Conservation (phyloP, 2,113 vertebrate genomes). For the Eulemur macaco region DNA sequence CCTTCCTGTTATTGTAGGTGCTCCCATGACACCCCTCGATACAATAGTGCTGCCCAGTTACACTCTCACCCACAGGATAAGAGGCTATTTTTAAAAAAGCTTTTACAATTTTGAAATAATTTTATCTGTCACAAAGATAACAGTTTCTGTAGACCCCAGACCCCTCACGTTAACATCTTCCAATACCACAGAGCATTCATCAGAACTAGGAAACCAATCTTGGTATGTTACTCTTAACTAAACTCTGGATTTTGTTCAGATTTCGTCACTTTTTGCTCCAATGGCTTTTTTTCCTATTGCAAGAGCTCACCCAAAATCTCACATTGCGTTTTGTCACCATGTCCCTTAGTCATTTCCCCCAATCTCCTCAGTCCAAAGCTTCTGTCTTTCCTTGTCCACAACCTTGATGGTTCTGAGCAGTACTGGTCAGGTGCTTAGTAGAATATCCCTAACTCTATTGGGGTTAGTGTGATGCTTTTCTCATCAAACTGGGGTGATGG, state of each 20-base stretch:
- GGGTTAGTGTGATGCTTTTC: not conserved
- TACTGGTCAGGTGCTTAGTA: accelerated
- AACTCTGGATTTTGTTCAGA: no score
- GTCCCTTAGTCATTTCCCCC: not conserved
- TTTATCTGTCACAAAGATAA: not conserved
- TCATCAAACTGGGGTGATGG: not conserved
- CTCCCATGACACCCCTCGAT: no score
- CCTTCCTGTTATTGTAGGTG: not conserved
- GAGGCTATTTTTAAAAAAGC: not conserved
- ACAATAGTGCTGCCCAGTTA: not conserved
- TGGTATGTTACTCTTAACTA: accelerated
- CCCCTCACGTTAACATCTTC: not conserved
- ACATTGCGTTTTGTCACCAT: not conserved
- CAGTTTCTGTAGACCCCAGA: not conserved
- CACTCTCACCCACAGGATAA: not conserved
- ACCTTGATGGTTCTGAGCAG: accelerated
- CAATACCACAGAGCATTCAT: not conserved
- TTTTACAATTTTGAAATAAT: not conserved
- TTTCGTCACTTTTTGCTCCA: not conserved
- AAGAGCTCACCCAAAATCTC: not conserved
- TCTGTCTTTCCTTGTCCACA: not conserved
- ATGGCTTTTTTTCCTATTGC: accelerated
- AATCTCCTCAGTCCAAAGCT: not conserved
- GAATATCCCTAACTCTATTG: accelerated
- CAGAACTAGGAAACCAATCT: not conserved